Conservation (phyloP, 2,888 invertebrate species). For the Tortricodes alternella region DNA sequence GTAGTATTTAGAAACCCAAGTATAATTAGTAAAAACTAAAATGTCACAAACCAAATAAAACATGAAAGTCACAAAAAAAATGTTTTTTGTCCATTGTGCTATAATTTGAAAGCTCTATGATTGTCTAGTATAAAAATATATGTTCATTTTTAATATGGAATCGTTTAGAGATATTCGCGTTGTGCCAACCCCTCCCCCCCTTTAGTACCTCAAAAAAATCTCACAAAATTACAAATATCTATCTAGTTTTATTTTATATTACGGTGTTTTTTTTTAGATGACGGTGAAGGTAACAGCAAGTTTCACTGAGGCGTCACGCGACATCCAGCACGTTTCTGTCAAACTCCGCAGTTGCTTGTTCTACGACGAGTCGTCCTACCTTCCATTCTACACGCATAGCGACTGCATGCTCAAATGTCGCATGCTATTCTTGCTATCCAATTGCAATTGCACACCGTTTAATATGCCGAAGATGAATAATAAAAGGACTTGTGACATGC, state of each 20-base stretch:
- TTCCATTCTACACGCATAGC: conserved; percentile 80
- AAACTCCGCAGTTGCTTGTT: conserved; percentile 82
- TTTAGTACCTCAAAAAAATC: conserved; percentile 33
- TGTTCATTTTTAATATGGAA: too few species aligned
- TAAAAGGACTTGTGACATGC: conserved; percentile 73
- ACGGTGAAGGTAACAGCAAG: conserved; percentile 67
- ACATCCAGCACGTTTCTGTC: conserved; percentile 69
- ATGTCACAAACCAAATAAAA: too few species aligned
- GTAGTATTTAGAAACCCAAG: too few species aligned
- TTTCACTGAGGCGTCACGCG: conserved; percentile 71
- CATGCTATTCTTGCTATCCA: conserved; percentile 71
- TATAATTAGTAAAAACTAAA: too few species aligned
- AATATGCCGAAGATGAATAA: conserved; percentile 72
- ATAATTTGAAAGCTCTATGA: too few species aligned
- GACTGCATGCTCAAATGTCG: conserved; percentile 83
- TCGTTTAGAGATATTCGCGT: too few species aligned
- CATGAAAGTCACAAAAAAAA: too few species aligned
- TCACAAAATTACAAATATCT: conserved; percentile 6
- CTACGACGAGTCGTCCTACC: conserved; percentile 73
- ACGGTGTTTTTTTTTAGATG: conserved; percentile 52
- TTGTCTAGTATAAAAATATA: too few species aligned
- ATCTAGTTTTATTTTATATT: neutral
- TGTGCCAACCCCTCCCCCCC: too few species aligned
- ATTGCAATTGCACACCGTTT: conserved; percentile 83
- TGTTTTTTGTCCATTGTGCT: too few species aligned